Base-by-base conservation (phyloP, 2,797 vertebrate genomes). In the Gallirallus australis region DNA sequence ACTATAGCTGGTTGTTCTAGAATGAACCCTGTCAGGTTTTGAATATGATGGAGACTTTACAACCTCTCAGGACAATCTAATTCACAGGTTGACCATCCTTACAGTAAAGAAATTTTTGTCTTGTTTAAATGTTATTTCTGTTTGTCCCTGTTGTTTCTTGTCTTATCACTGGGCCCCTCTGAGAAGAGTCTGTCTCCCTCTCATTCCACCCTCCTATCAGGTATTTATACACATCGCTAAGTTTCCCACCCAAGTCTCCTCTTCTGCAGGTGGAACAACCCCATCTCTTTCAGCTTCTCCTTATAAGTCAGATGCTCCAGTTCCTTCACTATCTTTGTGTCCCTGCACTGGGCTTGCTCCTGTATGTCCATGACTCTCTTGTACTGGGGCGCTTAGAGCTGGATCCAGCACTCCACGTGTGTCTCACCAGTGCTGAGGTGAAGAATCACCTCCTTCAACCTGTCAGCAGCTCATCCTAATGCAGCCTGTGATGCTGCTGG, bases 331-430 rank as follows among this genome's bases (percentile, higher is more conserved):
- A 17, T 30, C 16, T 53, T 48, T 48, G 40, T 77, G 47, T 5
- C 20, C 11, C 48, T 89, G 86, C 0, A 0, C 21, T 42, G 56
- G 27, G 47, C 42, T 79, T 70, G 31, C 14, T 71, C 8, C 39
- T 18, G 7, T 63, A 17, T 35, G 35, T 45, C 63, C 27, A 9
- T 35, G 24, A 52, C 21, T 35, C 30, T 71, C 0, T 0, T 25
- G 18, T 57, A 10, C 1, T 82, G 33, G 12, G 40, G n/a, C 54
- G 25, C 60, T 64, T n/a, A 21, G 12, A 60, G 16, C 33, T 68
- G 25, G 7, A 7, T 42, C 54, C 47, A 53, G 5, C 25, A 28
- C 12, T 39, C 27, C 24, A 9, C 0, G 0, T 35, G 14, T 30
- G 9, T 52, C 31, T 70, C 48, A 53, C 40, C 4, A 12, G 33